Percentiles rank a stretch among this genome's conserved stretches.
Evolutionary conservation across 2,888 invertebrate species (phyloP).

Genomic region (Mycogona germanica): DNA sequence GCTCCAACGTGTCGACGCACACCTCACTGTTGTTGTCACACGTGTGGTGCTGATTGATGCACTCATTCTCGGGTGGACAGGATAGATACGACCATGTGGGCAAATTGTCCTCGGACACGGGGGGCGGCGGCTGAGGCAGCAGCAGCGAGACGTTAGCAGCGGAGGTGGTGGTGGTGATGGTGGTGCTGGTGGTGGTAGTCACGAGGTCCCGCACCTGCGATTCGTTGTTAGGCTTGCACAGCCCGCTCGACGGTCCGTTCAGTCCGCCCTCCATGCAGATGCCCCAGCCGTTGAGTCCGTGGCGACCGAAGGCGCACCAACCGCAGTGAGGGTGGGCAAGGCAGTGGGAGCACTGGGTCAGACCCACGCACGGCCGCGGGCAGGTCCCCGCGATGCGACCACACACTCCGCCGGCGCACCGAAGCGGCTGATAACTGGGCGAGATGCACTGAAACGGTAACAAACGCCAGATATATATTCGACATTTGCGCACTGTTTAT

Average conservation of each 20-base stretch:
- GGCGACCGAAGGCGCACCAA: constrained; percentile 63
- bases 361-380: constrained; percentile 69
- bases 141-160: constrained; percentile 20
- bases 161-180: background rate
- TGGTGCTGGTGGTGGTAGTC: constrained; percentile 16
- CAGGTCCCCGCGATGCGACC: constrained; percentile 72
- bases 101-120: too few relatives aligned
- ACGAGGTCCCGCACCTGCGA: constrained; percentile 21
- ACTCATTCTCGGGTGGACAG: constrained; percentile 90
- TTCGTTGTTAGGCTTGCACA: constrained; percentile 25
- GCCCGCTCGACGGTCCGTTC: constrained; percentile 36
- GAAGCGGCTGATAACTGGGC: constrained; percentile 69
- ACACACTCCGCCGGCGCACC: constrained; percentile 83
- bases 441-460: constrained; percentile 53
- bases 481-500: too few relatives aligned
- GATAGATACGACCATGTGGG: constrained; percentile 70
- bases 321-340: constrained; percentile 81
- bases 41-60: constrained; percentile 76
- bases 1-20: constrained; percentile 65
- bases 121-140: constrained; percentile 22
- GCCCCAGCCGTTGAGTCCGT: constrained; percentile 45
- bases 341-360: constrained; percentile 75
- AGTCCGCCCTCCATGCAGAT: constrained; percentile 76
- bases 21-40: constrained; percentile 77
- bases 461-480: too few relatives aligned